Base-by-base conservation (phyloP, 2,888 invertebrate species). In the Coecobrya sp. region DNA sequence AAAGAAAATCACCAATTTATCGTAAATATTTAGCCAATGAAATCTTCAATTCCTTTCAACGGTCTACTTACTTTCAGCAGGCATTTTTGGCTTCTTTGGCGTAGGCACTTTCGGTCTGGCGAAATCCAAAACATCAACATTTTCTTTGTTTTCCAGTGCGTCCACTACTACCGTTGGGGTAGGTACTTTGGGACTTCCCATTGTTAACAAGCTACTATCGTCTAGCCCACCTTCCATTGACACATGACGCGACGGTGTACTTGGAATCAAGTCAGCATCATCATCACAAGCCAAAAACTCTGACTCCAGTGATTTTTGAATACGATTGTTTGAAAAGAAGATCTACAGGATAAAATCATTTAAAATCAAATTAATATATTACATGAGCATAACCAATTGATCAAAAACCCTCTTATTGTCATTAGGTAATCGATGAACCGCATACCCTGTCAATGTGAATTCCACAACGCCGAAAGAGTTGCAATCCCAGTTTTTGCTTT, bases 401-500 rank as follows among this genome's bases (percentile, higher is more conserved):
- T n/a, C n/a, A n/a, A n/a, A n/a, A n/a, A n/a, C n/a, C n/a, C n/a
- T n/a, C n/a, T n/a, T n/a, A n/a, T n/a, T n/a, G n/a, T n/a, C n/a
- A n/a, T n/a, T n/a, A n/a, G n/a, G n/a, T n/a, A n/a, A n/a, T n/a
- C n/a, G n/a, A n/a, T n/a, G n/a, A n/a, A n/a, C n/a, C n/a, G 49
- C 81, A 84, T 68, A 94, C 94, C 79, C 82, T 73, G n/a, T 90
- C 90, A 65, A 85, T 90, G 62, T 90, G 93, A 22, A 94, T 93
- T 27, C 93, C 94, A 86, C 92, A 79, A 95, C 94, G 70, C 97
- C 95, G 36, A 96, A 96, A 89, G 96, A 96, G 1, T 97, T 96
- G 88, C 96, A 96, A 93, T 11, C 94, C 94, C 13, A 93, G 25
- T 55, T 93, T 92, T 16, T 96, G 96, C 95, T 97, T 97, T 95